Conservation (phyloP, 2,888 invertebrate genomes). For the Choristoneura rosaceana region DNA sequence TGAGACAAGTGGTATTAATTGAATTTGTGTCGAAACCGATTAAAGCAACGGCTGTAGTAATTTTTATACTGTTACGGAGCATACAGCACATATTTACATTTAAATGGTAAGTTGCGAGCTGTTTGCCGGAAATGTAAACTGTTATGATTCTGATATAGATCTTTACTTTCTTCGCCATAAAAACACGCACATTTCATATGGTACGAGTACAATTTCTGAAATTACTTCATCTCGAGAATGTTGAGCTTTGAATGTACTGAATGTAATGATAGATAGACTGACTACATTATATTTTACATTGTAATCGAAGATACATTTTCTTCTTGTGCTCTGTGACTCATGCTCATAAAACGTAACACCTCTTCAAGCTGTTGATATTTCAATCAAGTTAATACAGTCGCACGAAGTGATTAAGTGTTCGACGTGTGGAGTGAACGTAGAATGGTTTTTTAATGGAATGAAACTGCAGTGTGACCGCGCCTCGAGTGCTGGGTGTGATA, state of each 20-base stretch:
- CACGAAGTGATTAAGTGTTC: conserved; percentile 11
- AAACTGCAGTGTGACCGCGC: conserved; percentile 12
- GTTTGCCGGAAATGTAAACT: conserved; percentile 24
- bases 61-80: conserved; percentile 21
- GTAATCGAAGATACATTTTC: conserved; percentile 4
- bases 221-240: conserved; percentile 20
- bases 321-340: conserved; percentile 21
- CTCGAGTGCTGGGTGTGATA: conserved; percentile 6
- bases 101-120: conserved; percentile 19
- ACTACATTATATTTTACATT: neutral
- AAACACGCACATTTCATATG: conserved; percentile 15
- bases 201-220: conserved; percentile 20
- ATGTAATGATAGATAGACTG: too few species aligned
- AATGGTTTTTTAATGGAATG: conserved; percentile 17
- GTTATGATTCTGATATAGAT: conserved; percentile 32
- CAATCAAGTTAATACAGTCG: conserved; percentile 16
- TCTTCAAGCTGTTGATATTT: conserved; percentile 16
- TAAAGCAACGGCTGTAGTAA: conserved; percentile 13
- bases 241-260: neutral
- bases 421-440: neutral
- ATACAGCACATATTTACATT: conserved; percentile 23
- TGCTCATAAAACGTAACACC: conserved; percentile 14
- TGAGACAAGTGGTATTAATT: conserved; percentile 38
- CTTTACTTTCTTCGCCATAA: conserved; percentile 38
- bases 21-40: conserved; percentile 34